A percentile compares a stretch with the other conserved stretches of the same genome.
Conservation (phyloP, 2,888 invertebrate species). For the Caradrina clavipalpis region DNA sequence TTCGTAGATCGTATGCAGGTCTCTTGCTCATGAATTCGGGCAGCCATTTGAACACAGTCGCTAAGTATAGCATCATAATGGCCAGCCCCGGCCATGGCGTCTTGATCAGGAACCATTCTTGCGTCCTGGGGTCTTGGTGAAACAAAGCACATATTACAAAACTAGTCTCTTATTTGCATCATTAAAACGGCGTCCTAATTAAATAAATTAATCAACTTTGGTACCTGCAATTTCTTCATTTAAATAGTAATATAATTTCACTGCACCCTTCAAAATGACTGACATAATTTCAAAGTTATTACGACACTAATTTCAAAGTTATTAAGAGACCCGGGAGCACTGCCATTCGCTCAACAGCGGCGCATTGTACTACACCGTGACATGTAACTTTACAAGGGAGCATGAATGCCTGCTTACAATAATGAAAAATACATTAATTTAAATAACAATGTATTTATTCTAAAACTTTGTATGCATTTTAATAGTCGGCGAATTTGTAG, state of each 20-base stretch:
- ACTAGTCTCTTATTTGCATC: not conserved
- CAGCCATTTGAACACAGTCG: constrained; percentile 92
- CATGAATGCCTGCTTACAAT: not conserved
- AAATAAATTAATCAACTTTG: constrained; percentile 48
- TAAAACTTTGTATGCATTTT: constrained; percentile 3
- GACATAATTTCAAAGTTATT: constrained; percentile 72
- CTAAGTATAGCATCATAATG: constrained; percentile 92
- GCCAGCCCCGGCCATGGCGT: constrained; percentile 92
- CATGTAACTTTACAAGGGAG: constrained; percentile 25
- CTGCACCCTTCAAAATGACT: constrained; percentile 77
- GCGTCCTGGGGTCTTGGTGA: constrained; percentile 91
- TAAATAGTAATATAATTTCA: constrained; percentile 81
- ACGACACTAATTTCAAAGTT: constrained; percentile 23
- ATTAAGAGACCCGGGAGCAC: constrained; percentile 1
- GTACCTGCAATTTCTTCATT: constrained; percentile 85
- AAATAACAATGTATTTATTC: constrained; percentile 36
- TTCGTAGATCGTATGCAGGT: constrained; percentile 92
- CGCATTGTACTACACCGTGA: constrained; percentile 30
- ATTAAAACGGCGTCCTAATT: not conserved
- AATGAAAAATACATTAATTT: constrained; percentile 21
- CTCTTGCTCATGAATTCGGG: constrained; percentile 93
- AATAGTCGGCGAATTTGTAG: not conserved
- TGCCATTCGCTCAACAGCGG: not conserved
- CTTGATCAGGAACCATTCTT: constrained; percentile 93
- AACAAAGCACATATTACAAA: constrained; percentile 16